Conservation (phyloP, 2,888 invertebrate species). For the Calameuta pallipes region DNA sequence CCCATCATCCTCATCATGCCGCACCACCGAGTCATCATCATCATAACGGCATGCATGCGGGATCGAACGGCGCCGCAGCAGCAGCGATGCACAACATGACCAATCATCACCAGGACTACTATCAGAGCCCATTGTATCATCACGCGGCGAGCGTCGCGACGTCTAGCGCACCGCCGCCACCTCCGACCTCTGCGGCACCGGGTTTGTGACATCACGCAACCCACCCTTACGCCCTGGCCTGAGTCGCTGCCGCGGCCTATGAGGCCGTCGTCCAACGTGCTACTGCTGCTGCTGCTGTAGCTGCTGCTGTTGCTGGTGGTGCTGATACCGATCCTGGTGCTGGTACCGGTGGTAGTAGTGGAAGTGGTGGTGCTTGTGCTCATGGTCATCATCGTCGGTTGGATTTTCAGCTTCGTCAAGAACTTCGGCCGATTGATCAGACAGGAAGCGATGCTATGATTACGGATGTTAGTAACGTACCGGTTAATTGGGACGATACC, state of each 20-base stretch:
- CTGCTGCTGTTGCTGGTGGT: conserved; percentile 60
- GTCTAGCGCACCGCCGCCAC: conserved; percentile 65
- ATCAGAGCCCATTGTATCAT: conserved; percentile 83
- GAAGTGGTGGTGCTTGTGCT: conserved; percentile 27
- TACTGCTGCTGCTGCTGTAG: conserved; percentile 16
- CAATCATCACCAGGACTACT: conserved; percentile 71
- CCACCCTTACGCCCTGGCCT: conserved; percentile 81
- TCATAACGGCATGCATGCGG: conserved; percentile 73
- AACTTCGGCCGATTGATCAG: not conserved
- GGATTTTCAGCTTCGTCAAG: conserved; percentile 7
- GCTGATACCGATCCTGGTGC: conserved; percentile 61
- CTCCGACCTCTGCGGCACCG: conserved; percentile 72
- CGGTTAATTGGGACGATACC: too few species aligned
- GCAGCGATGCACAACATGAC: conserved; percentile 49
- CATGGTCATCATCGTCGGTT: conserved; percentile 22
- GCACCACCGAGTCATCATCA: conserved; percentile 64
- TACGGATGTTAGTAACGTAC: too few species aligned
- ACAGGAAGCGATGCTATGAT: too few species aligned
- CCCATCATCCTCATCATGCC: conserved; percentile 72
- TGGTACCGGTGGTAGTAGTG: conserved; percentile 19
- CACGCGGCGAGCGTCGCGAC: conserved; percentile 57
- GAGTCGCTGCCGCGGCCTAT: conserved; percentile 67
- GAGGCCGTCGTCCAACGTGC: too few species aligned
- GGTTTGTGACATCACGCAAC: conserved; percentile 84
- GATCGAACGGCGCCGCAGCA: conserved; percentile 68